Conservation (phyloP, 2,888 invertebrate genomes). For the Meiosimyza platycephala region DNA sequence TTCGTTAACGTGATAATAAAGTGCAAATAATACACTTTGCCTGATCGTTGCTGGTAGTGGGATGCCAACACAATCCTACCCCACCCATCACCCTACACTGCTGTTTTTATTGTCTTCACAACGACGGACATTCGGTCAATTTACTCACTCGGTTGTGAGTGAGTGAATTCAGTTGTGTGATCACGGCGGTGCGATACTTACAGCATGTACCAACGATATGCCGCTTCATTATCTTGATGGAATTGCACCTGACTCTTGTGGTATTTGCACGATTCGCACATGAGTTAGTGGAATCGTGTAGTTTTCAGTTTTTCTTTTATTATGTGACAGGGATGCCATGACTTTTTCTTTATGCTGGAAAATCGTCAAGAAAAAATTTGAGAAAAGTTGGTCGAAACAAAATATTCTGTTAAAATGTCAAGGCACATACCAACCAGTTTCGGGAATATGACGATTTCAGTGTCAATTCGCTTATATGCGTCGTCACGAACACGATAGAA, state of each 20-base stretch:
- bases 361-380: background rate
- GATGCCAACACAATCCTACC: background rate
- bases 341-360: slow-evolving; percentile 3
- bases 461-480: too few species aligned
- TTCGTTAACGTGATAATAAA: slow-evolving; percentile 67
- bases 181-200: slow-evolving; percentile 23
- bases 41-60: slow-evolving; percentile 31
- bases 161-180: slow-evolving; percentile 27
- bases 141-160: background rate
- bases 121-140: slow-evolving; percentile 24
- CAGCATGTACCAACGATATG: slow-evolving; percentile 23
- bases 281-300: slow-evolving; percentile 28
- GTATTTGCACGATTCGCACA: slow-evolving; percentile 52
- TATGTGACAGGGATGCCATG: background rate
- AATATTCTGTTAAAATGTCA: too few species aligned
- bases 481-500: too few species aligned
- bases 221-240: slow-evolving; percentile 58
- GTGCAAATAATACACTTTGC: slow-evolving; percentile 66
- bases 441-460: too few species aligned
- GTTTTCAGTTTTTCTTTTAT: slow-evolving; percentile 22
- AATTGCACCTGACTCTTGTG: slow-evolving; percentile 65
- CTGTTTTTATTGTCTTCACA: slow-evolving; percentile 2
- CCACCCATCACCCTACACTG: too few species aligned
- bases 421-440: too few species aligned
- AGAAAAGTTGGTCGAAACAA: too few species aligned